Conservation (phyloP, 2,113 vertebrate genomes). For the Tursiops truncatus region DNA sequence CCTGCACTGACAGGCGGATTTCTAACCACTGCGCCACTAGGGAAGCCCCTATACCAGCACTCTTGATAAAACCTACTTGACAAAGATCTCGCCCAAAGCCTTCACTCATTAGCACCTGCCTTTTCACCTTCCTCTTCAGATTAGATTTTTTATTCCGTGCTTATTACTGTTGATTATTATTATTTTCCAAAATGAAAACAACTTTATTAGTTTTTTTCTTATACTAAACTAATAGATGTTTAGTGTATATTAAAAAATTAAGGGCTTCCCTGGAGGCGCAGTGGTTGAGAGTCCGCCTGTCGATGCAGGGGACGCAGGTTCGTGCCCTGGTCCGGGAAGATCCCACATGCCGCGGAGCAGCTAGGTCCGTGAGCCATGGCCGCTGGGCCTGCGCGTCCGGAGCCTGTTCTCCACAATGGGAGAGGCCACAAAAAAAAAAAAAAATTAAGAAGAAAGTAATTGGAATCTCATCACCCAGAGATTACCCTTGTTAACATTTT, state of each 20-base stretch:
- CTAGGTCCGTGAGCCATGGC: too few relatives aligned
- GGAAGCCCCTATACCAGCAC: background rate
- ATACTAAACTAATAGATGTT: background rate
- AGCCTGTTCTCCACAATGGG: too few relatives aligned
- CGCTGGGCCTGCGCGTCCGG: too few relatives aligned
- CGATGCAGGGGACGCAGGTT: too few relatives aligned
- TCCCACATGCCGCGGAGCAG: too few relatives aligned
- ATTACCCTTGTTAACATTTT: background rate
- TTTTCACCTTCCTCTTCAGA: background rate
- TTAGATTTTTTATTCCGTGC: background rate
- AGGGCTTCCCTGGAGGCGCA: background rate
- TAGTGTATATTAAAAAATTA: background rate
- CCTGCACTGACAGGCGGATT: too few relatives aligned
- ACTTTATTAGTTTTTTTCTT: slow-evolving; percentile 19
- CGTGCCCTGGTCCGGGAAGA: too few relatives aligned
- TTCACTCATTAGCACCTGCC: background rate
- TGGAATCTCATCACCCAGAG: background rate
- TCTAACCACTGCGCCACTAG: too few relatives aligned
- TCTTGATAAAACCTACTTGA: background rate
- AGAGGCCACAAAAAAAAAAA: background rate
- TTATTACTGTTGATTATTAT: background rate
- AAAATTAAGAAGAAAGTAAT: background rate
- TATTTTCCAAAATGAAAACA: slow-evolving; percentile 20
- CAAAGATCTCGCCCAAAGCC: background rate
- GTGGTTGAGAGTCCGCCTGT: too few relatives aligned